Evolutionary conservation across 2,888 invertebrate species (phyloP), one percentile per base, ranked within the genome.

Genomic region (Tenthredo distinguenda): DNA sequence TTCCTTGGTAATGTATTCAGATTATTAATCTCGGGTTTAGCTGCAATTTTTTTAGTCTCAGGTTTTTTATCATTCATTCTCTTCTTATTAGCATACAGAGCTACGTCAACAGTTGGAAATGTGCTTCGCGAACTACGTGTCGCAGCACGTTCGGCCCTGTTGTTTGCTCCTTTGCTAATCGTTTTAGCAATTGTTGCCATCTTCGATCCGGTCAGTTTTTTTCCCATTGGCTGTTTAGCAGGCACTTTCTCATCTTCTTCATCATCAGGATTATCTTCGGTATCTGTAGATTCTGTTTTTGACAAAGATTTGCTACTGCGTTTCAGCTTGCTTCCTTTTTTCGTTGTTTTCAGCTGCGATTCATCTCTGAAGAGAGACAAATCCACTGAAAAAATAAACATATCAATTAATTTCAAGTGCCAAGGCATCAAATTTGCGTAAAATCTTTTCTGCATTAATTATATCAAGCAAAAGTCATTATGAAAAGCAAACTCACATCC

Each of bases 351-450:
- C 87, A 97, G 94, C 93, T 97, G 97, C 85, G 97, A 96, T 94
- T 97, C 97, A 92, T 97, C 97, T 92, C 96, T 97, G 94, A 96
- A 97, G 81, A 98, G 94, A 18, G 97, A 97, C 77, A 98, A 95
- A 93, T 98, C 98, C 95, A 98, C 97, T 97, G 94, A 82, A 94
- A 93, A 86, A 90, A 81, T 15, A 84, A 40, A 43, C 26, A 71
- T 37, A 21, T 76, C 55, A 31, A 18, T 34, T 55, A 77, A 7
- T 50, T 43, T 43, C 21, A 7, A 40, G 18, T n/a, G 4, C 40
- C 2, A 9, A 47, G 43, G 26, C 15, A 9, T 26, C 4, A 47
- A n/a, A 10, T 47, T 43, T 6, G 26, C 47, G 47, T 6, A 15
- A 4, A 47, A 12, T 47, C 43, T 47, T 47, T 47, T 9, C 10